A percentile compares a stretch with the other conserved stretches of the same genome.
Evolutionary conservation across 2,113 vertebrate genomes (phyloP).

Genomic region (Dryoscopus gambensis): DNA sequence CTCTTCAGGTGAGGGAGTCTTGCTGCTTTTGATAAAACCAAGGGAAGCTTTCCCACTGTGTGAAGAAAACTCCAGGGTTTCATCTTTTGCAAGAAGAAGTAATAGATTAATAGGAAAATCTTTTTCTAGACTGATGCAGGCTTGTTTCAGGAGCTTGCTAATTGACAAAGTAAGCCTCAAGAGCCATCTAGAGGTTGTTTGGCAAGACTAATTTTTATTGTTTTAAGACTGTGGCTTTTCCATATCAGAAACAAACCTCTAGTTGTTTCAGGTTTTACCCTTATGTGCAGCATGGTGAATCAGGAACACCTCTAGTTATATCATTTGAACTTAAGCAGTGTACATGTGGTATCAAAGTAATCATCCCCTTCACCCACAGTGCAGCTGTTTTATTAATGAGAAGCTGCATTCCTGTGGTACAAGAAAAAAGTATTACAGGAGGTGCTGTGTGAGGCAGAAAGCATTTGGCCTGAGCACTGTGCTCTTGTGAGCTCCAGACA

Average conservation of each 20-base stretch:
- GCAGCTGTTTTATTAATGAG: not conserved
- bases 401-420: not conserved
- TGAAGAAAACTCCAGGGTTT: not conserved
- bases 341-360: not conserved
- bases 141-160: not conserved
- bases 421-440: not conserved
- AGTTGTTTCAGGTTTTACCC: not conserved
- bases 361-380: not conserved
- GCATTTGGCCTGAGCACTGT: not conserved
- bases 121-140: not conserved
- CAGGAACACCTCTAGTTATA: not conserved
- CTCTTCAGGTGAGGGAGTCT: not conserved
- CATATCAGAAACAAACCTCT: not conserved
- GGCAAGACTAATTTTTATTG: not conserved
- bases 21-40: not conserved
- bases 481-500: not conserved
- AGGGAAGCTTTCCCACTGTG: not conserved
- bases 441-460: not conserved
- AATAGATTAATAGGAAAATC: not conserved
- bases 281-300: not conserved
- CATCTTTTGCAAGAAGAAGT: not conserved
- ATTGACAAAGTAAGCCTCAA: constrained; percentile 56
- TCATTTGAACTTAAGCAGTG: not conserved
- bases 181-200: constrained; percentile 64
- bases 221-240: not conserved